Evolutionary conservation across 2,797 vertebrate genomes (phyloP).

Genomic region (Phrynocephalus guinanensis): DNA sequence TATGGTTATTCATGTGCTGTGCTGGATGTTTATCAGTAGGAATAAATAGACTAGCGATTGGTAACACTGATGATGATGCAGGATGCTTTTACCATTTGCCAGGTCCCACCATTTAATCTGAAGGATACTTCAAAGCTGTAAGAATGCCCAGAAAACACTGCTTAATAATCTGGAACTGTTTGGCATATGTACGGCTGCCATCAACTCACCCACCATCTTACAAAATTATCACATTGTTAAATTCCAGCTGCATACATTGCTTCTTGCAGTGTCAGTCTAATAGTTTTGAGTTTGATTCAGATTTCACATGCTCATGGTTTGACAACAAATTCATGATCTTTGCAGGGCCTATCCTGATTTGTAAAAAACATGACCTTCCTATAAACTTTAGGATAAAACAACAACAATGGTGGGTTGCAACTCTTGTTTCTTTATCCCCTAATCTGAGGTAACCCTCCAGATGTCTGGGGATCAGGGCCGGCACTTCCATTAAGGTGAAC

Average conservation of each 20-base stretch:
- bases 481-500: too few species aligned
- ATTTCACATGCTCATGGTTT: constrained; percentile 9
- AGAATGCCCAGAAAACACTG: constrained; percentile 43
- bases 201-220: neutral
- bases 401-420: neutral
- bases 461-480: too few species aligned
- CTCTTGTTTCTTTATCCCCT: neutral
- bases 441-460: too few species aligned
- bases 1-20: constrained; percentile 69
- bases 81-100: constrained; percentile 12
- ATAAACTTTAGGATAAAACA: neutral
- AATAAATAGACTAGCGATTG: constrained; percentile 59
- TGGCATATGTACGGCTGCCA: neutral
- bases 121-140: constrained; percentile 36
- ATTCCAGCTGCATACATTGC: constrained; percentile 50
- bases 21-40: constrained; percentile 50
- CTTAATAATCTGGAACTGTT: constrained; percentile 37
- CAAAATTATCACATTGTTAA: constrained; percentile 34
- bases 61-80: neutral
- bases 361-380: neutral
- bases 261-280: constrained; percentile 15
- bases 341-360: neutral
- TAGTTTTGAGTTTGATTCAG: constrained; percentile 42
- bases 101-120: constrained; percentile 14
- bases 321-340: constrained; percentile 8